phyloP scores from a whole-genome alignment of 2,888 invertebrate genomes.

The Xanthia icteritia region DNA sequence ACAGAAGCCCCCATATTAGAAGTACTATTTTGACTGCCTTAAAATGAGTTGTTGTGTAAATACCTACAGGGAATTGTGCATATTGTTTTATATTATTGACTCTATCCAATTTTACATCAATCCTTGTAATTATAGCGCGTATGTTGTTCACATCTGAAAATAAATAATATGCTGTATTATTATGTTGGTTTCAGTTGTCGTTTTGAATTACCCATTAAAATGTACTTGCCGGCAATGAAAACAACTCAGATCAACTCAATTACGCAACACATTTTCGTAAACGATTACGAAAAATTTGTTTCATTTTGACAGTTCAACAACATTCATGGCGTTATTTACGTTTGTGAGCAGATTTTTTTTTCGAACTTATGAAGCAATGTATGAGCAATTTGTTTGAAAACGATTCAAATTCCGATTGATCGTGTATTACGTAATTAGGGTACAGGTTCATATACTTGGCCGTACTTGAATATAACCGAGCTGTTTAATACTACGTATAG shows the following conservation, averaged over 20 bases:
- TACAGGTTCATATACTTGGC: not conserved
- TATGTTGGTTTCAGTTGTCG: conserved; percentile 58
- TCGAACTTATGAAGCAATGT: too few relatives aligned
- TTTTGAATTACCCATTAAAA: not conserved
- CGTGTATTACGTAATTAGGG: too few relatives aligned
- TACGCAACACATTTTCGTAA: too few relatives aligned
- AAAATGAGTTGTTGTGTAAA: conserved; percentile 78
- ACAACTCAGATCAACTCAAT: too few relatives aligned
- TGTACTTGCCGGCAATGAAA: not conserved
- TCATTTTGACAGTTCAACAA: too few relatives aligned
- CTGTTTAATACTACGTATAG: too few relatives aligned
- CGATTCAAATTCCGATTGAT: too few relatives aligned
- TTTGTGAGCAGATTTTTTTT: too few relatives aligned
- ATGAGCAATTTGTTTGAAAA: too few relatives aligned
- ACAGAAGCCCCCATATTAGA: conserved; percentile 52
- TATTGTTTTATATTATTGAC: conserved; percentile 78
- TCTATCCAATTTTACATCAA: conserved; percentile 75
- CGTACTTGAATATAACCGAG: not conserved
- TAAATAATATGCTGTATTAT: conserved; percentile 79
- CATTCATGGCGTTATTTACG: too few relatives aligned
- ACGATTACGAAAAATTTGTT: too few relatives aligned
- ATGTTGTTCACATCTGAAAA: conserved; percentile 77
- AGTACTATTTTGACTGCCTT: conserved; percentile 69
- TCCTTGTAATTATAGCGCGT: conserved; percentile 76
- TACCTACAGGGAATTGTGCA: conserved; percentile 85